Evolutionary conservation across 2,888 invertebrate genomes (phyloP).

Genomic region (Bembecia ichneumoniformis): DNA sequence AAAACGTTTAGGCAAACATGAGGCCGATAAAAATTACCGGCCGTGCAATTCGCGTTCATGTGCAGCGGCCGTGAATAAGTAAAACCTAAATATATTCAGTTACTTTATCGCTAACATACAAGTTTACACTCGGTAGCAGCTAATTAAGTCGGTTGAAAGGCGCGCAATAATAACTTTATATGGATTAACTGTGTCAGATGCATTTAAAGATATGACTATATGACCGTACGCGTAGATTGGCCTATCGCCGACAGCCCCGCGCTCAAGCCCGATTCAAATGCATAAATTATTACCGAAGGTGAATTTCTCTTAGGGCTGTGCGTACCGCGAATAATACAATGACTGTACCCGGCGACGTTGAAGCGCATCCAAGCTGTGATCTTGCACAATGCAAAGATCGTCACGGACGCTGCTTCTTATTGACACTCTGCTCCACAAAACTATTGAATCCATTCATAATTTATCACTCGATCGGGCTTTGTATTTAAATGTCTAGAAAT

Average conservation of each 20-base stretch:
- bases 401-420: constrained; percentile 49
- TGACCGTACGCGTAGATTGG: constrained; percentile 23
- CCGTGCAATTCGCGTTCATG: constrained; percentile 41
- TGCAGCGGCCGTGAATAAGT: constrained; percentile 42
- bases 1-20: constrained; percentile 51
- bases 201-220: constrained; percentile 46
- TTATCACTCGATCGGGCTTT: constrained; percentile 61
- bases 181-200: constrained; percentile 61
- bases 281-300: constrained; percentile 37
- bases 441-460: constrained; percentile 61
- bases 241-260: constrained; percentile 35
- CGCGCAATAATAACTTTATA: constrained; percentile 61
- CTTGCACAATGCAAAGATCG: constrained; percentile 40
- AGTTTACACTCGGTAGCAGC: constrained; percentile 55
- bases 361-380: constrained; percentile 35
- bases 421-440: constrained; percentile 41
- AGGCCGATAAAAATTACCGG: constrained; percentile 37
- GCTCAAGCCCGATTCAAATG: constrained; percentile 31
- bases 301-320: constrained; percentile 33
- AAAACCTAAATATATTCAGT: constrained; percentile 51
- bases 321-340: constrained; percentile 30
- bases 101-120: constrained; percentile 51
- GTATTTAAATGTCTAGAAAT: constrained; percentile 58
- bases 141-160: constrained; percentile 58
- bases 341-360: constrained; percentile 25